phyloP scores from a whole-genome alignment of 2,113 vertebrate genomes.

The Thalassarche chlororhynchos region DNA sequence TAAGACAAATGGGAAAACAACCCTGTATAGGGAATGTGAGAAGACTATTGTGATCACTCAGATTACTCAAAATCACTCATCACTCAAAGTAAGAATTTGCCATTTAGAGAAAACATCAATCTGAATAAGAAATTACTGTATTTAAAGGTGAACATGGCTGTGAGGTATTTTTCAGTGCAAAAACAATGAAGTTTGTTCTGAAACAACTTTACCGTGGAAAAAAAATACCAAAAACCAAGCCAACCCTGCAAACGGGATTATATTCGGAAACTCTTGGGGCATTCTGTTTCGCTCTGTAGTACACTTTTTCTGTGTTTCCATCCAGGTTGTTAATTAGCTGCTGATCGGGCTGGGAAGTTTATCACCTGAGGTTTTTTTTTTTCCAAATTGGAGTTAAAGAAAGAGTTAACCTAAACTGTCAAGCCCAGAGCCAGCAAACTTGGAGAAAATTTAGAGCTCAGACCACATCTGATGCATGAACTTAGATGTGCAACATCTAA shows the following conservation, averaged over 20 bases:
- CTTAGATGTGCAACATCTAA: background rate
- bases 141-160: background rate
- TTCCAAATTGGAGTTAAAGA: background rate
- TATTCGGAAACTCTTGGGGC: background rate
- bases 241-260: background rate
- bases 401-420: background rate
- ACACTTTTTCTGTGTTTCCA: background rate
- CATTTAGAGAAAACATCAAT: background rate
- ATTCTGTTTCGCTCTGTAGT: background rate
- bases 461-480: fast-evolving
- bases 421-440: background rate
- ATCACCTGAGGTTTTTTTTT: background rate
- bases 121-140: constrained; percentile 15
- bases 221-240: background rate
- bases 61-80: background rate
- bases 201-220: background rate
- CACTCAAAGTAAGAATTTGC: background rate
- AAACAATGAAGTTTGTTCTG: background rate
- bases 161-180: background rate
- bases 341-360: background rate
- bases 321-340: background rate
- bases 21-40: background rate
- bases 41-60: background rate
- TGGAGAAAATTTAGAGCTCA: background rate
- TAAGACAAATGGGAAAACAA: background rate